Base-by-base conservation (phyloP, 2,888 invertebrate species). In the Lasioglossum marginatum region DNA sequence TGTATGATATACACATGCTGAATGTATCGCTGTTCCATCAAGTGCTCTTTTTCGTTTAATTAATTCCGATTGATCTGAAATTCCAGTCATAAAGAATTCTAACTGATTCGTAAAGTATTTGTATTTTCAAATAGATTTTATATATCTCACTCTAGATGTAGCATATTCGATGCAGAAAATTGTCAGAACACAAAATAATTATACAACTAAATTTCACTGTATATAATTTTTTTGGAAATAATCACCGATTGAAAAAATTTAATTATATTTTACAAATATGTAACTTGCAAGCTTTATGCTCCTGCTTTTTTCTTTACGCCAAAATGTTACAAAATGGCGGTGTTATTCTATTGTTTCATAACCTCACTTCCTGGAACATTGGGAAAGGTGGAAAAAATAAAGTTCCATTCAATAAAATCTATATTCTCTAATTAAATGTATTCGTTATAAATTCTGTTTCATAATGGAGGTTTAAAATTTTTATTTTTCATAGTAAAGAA, bases 21-120 rank as follows among this genome's bases (percentile, higher is more conserved):
- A 40, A 37, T 40, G 37, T 23, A 40, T 40, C n/a, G 23, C n/a
- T 40, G 14, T 40, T 14, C 14, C 70, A 23, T 70, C 70, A 23
- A 70, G 40, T 23, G 43, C 2, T 27, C 31, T 75, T 76, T 43
- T 57, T 16, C 70, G 45, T 27, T 77, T 77, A 71, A 81, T 81
- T 43, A 60, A 77, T 77, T 76, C 71, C 70, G 52, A 81, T 63
- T 43, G 57, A n/a, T 45, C 40, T 70, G 70, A 70, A 40, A 70
- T 70, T n/a, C 40, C n/a, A 14, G 70, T 14, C 5, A 70, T n/a
- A 40, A 70, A 70, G 70, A 40, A 12, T 37, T n/a, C 23, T 37
- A 68, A 23, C 37, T 8, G 10, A 68, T 68, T 23, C 34, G 1
- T 23, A 31, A 31, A 8, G 34, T 34, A 23, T 34, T 66, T 31